Evolutionary conservation across 1,140 invertebrate species (phyloP).

Genomic region (Hirudo medicinalis): DNA sequence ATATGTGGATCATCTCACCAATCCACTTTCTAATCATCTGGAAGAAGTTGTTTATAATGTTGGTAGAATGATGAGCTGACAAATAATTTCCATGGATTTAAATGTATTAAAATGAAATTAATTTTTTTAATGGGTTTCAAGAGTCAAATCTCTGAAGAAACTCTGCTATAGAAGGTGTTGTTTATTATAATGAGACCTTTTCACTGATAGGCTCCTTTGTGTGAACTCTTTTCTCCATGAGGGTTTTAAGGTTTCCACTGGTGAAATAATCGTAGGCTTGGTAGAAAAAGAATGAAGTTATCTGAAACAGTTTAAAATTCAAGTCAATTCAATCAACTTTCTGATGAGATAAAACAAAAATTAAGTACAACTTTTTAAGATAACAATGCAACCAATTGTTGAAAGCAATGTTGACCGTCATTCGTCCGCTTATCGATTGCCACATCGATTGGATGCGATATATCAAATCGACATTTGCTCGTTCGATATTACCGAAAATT

Average conservation of each 20-base stretch:
- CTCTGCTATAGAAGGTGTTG: not conserved
- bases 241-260: not conserved
- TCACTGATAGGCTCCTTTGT: not conserved
- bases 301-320: not conserved
- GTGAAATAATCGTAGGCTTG: not conserved
- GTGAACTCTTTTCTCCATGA: not conserved
- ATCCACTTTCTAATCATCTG: not conserved
- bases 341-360: too few species aligned
- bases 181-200: not conserved
- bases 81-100: not conserved
- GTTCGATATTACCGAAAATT: too few species aligned
- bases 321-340: too few species aligned
- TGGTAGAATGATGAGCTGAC: too few species aligned
- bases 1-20: not conserved
- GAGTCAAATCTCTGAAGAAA: not conserved
- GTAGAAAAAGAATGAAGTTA: constrained; percentile 10
- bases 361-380: too few species aligned
- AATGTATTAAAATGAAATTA: not conserved
- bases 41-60: not conserved
- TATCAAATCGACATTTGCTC: too few species aligned
- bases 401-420: too few species aligned
- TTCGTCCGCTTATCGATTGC: too few species aligned
- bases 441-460: too few species aligned
- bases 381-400: not conserved
- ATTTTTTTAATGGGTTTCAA: not conserved